These are phyloP conservation scores for Stigmatopora argus DNA, from an alignment of 2,113 vertebrate species.

Conservation along the genomic window DNA sequence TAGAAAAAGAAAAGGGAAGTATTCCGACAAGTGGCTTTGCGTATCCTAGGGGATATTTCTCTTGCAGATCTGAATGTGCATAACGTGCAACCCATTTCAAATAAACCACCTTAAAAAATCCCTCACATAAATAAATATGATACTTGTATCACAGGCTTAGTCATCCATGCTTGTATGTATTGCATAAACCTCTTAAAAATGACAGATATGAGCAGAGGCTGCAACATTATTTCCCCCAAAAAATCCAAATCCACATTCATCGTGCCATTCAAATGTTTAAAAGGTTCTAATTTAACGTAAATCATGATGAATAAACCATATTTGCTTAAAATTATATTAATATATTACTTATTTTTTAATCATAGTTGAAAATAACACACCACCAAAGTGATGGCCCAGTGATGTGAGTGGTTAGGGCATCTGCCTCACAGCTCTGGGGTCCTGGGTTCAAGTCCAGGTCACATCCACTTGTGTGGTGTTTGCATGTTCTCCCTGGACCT, in stretches of 20 bases:
- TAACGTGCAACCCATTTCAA: slow-evolving; percentile 1
- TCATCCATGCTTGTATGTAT: background rate
- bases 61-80: slow-evolving; percentile 10
- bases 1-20: background rate
- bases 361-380: background rate
- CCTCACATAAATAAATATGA: background rate
- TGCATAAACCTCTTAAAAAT: background rate
- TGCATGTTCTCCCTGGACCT: too few relatives aligned
- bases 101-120: background rate
- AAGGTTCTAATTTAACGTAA: too few relatives aligned
- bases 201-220: background rate
- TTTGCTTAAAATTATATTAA: too few relatives aligned
- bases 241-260: background rate
- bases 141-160: too few relatives aligned
- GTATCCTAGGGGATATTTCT: background rate
- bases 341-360: background rate
- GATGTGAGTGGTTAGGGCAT: too few relatives aligned
- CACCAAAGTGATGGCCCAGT: too few relatives aligned
- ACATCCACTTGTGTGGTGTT: too few relatives aligned
- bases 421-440: too few relatives aligned
- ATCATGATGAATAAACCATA: too few relatives aligned
- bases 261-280: too few relatives aligned
- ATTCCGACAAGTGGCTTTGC: slow-evolving; percentile 18
- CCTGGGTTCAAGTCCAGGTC: too few relatives aligned
- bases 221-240: background rate